Conservation (phyloP, 2,888 invertebrate species). For the Sesia apiformis region DNA sequence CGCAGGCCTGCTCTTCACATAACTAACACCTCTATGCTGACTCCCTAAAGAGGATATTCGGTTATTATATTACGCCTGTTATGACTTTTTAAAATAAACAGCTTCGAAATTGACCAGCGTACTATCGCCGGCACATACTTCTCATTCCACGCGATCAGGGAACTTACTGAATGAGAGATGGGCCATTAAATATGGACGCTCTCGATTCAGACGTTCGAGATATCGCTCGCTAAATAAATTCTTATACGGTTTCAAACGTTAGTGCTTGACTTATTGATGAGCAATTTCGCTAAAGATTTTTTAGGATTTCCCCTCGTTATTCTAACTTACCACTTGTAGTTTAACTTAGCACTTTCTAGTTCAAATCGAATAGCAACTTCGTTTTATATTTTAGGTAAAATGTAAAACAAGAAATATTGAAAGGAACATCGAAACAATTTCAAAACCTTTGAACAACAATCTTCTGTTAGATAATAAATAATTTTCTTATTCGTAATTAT, state of each 20-base stretch:
- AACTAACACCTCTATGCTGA: conserved; percentile 44
- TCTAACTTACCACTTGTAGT: too few relatives aligned
- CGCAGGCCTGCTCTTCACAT: conserved; percentile 30
- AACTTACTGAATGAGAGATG: conserved; percentile 9
- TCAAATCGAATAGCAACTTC: too few relatives aligned
- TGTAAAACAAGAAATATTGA: too few relatives aligned
- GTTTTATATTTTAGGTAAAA: too few relatives aligned
- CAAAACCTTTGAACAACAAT: too few relatives aligned
- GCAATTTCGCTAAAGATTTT: conserved; percentile 11
- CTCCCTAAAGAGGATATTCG: conserved; percentile 42
- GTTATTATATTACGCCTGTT: conserved; percentile 29
- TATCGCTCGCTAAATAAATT: conserved; percentile 20
- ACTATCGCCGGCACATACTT: conserved; percentile 34
- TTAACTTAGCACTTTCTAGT: too few relatives aligned
- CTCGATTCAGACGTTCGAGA: conserved; percentile 25
- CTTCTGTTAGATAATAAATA: too few relatives aligned
- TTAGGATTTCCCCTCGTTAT: neutral
- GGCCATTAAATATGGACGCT: conserved; percentile 28
- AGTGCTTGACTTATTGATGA: conserved; percentile 19
- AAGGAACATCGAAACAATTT: too few relatives aligned
- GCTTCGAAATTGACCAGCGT: conserved; percentile 52
- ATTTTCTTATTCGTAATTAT: too few relatives aligned
- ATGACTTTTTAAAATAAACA: conserved; percentile 35
- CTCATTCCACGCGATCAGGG: conserved; percentile 26
- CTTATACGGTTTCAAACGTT: conserved; percentile 7